Evolutionary conservation across 2,797 vertebrate genomes (phyloP), one percentile per base, ranked within the genome.

Genomic region (Sebastes steindachneri): DNA sequence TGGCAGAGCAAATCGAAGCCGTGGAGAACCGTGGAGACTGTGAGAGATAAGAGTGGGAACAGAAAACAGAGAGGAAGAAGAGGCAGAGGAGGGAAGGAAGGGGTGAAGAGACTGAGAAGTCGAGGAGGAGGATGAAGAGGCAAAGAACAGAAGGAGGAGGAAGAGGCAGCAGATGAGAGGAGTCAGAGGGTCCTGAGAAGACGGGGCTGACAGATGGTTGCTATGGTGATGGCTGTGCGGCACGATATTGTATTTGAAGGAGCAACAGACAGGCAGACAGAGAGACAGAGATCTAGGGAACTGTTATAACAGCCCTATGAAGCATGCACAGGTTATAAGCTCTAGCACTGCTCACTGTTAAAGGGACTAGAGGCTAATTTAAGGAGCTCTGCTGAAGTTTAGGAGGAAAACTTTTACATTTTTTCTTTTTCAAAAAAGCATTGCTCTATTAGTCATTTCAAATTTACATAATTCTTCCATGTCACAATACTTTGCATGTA

Each of bases 281-380:
- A 93, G 85, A 92, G 85, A 92, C 82, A 91, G 89, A 93, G 87
- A 90, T 91, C 91, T 91, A 90, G 82, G 87, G 86, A 88, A 89
- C 86, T 88, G 90, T 88, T 82, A 85, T 88, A 87, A 93, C 93
- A 93, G 93, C 92, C 91, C 93, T 88, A 94, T 87, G 90, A 93
- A 95, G 93, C 95, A 95, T 95, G 95, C 95, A 95, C 94, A 93
- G 89, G 89, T 95, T 88, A 90, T 89, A 92, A 93, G 90, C 92
- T 94, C 91, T 93, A 92, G 90, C 89, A 92, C 89, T 93, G 93
- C 89, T 93, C 93, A 93, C 90, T 95, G 95, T 95, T 95, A 95
- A 95, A 95, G 95, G 94, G 95, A 95, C 95, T 93, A 93, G 93
- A 95, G 93, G 89, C 94, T 94, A 95, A 88, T 94, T 95, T 95